phyloP scores from a whole-genome alignment of 2,888 invertebrate genomes.

The Sarcophaga subvicina region DNA sequence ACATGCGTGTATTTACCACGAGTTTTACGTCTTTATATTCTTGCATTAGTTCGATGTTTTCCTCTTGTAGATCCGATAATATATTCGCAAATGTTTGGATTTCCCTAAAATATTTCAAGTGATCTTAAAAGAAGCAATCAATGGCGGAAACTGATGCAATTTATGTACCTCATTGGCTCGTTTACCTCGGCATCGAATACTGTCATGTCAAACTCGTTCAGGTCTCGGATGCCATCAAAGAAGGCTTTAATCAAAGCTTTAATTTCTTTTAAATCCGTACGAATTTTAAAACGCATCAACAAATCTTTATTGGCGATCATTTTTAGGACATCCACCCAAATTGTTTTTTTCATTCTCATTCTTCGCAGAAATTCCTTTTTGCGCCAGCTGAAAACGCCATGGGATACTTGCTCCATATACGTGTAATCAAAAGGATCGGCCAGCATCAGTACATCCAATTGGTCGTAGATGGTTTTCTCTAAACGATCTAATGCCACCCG shows the following conservation, averaged over 20 bases:
- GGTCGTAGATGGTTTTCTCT: conserved; percentile 32
- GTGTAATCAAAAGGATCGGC: conserved; percentile 6
- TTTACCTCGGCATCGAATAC: conserved; percentile 11
- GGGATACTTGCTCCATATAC: conserved; percentile 29
- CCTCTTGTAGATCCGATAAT: not conserved
- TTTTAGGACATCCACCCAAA: conserved; percentile 55
- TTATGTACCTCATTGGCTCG: conserved; percentile 34
- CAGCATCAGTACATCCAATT: conserved; percentile 30
- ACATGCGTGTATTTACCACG: no score
- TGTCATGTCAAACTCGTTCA: not conserved
- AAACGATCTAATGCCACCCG: conserved; percentile 23
- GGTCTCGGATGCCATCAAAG: conserved; percentile 3
- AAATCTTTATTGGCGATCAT: not conserved
- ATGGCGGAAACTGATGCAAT: no score
- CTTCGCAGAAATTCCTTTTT: conserved; percentile 41
- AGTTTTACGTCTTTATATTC: no score
- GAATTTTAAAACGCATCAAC: conserved; percentile 44
- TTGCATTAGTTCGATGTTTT: not conserved
- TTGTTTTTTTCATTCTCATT: conserved; percentile 33
- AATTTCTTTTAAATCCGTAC: conserved; percentile 37
- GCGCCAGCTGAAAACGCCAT: conserved; percentile 56
- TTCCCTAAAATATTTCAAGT: not conserved
- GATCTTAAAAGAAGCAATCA: conserved; percentile 1
- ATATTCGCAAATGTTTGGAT: not conserved
- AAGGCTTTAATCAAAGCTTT: conserved; percentile 32